A percentile compares a stretch with the other conserved stretches of the same genome.
Conservation (phyloP, 2,888 invertebrate species). For the Aphidoletes aphidimyza region DNA sequence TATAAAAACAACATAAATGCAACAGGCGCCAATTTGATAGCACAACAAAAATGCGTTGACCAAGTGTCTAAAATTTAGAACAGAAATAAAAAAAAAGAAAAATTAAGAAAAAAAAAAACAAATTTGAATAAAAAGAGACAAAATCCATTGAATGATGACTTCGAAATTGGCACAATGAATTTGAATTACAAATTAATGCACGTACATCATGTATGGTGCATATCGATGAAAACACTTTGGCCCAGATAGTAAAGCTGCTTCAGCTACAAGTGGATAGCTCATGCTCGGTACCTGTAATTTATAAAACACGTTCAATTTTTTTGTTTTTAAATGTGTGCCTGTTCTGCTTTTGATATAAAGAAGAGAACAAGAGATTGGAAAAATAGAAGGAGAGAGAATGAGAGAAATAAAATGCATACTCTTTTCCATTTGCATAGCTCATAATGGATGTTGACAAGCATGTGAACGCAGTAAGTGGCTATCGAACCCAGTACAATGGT, state of each 20-base stretch:
- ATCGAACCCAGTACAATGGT: conserved; percentile 86
- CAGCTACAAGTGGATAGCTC: conserved; percentile 84
- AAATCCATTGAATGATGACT: no score
- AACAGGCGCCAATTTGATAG: conserved; percentile 91
- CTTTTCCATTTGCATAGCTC: conserved; percentile 71
- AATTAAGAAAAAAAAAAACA: neutral
- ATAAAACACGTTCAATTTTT: conserved; percentile 62
- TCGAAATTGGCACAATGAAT: no score
- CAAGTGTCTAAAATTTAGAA: conserved; percentile 71
- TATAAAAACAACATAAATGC: conserved; percentile 91
- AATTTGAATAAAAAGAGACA: neutral
- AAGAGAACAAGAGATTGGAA: neutral
- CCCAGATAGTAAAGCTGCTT: conserved; percentile 81
- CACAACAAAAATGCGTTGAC: conserved; percentile 71
- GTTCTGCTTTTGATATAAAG: no score
- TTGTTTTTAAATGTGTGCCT: neutral
- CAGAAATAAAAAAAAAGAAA: no score
- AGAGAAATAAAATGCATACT: conserved; percentile 59
- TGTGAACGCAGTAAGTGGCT: conserved; percentile 94
- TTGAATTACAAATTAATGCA: neutral
- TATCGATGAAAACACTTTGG: conserved; percentile 74
- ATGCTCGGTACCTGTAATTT: conserved; percentile 70
- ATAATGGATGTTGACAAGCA: conserved; percentile 74
- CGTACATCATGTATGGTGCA: conserved; percentile 76
- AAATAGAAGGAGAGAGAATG: neutral